Evolutionary conservation across 2,888 invertebrate genomes (phyloP), one percentile per base, ranked within the genome.

Genomic region (Euzophera pinguis): DNA sequence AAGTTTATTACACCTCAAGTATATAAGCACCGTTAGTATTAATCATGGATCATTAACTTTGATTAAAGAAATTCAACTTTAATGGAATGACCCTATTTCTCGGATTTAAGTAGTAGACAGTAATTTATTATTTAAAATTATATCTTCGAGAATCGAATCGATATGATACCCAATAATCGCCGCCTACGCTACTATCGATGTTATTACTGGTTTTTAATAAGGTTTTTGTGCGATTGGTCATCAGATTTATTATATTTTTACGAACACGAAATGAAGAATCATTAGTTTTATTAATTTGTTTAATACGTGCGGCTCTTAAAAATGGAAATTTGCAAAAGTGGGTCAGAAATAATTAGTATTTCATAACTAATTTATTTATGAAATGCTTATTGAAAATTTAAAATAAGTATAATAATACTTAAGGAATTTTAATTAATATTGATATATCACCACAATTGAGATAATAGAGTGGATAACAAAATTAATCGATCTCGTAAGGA

Each of bases 21-120:
- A 22, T 22, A 22, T 22, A 12, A 39, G 10, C 10, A 43, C 29
- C 8, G 13, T 32, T 34, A 45, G 45, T 45, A 45, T 10, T 32
- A 32, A 45, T 45, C 45, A 45, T 32, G 16, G 45, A 13, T 45
- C 45, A 45, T 45, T 45, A 45, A 45, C 10, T 27, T 45, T 45
- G 45, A 45, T 45, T 45, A 45, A 45, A 45, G 13, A 45, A 43
- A 43, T 17, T 6, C 42, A 12, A 43, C 27, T 12, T 43, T 27
- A 43, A 43, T 27, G 42, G 42, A 27, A 43, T 43, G 32, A 16
- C 45, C 45, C 8, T 32, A 34, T 45, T 34, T 32, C 16, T 32
- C 10, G 32, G 32, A 34, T 45, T 43, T 29, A 32, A 45, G 45
- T 32, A 34, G 45, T 34, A 45, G 22, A 3, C 22, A 22, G 45